A percentile compares a stretch with the other conserved stretches of the same genome.
Conservation (phyloP, 2,113 vertebrate species). For the Polypterus senegalus region DNA sequence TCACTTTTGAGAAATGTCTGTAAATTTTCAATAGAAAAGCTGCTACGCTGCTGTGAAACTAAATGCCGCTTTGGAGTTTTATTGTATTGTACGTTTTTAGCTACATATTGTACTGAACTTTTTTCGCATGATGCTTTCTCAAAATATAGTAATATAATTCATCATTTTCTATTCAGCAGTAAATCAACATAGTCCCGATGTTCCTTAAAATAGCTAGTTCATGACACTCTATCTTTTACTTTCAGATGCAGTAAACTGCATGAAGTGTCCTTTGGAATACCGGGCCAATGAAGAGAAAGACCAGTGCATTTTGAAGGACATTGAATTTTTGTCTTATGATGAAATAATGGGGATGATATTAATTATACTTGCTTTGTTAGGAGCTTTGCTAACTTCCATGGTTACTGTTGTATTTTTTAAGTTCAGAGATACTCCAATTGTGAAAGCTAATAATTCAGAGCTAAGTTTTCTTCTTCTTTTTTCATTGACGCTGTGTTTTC, state of each 20-base stretch:
- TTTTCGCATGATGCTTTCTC: too few species aligned
- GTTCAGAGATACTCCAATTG: neutral
- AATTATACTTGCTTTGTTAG: neutral
- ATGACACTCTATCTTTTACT: neutral
- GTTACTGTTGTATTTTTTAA: neutral
- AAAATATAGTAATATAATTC: too few species aligned
- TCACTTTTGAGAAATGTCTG: too few species aligned
- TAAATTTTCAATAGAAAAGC: too few species aligned
- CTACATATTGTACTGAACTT: too few species aligned
- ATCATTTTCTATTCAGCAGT: too few species aligned
- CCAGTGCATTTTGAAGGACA: slow-evolving; percentile 1
- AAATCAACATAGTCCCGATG: too few species aligned
- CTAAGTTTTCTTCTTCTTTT: slow-evolving; percentile 4
- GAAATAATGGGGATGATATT: slow-evolving; percentile 3
- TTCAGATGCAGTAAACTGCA: neutral
- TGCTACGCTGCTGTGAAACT: too few species aligned
- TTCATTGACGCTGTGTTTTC: slow-evolving; percentile 1
- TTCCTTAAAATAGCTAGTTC: too few species aligned
- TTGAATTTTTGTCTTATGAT: neutral
- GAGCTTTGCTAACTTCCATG: neutral
- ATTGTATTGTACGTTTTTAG: too few species aligned
- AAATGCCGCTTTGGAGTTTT: too few species aligned
- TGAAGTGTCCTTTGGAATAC: slow-evolving; percentile 4
- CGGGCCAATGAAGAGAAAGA: neutral
- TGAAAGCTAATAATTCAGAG: slow-evolving; percentile 4